Evolutionary conservation across 2,888 invertebrate genomes (phyloP).

Genomic region (Dolomedes plantarius): DNA sequence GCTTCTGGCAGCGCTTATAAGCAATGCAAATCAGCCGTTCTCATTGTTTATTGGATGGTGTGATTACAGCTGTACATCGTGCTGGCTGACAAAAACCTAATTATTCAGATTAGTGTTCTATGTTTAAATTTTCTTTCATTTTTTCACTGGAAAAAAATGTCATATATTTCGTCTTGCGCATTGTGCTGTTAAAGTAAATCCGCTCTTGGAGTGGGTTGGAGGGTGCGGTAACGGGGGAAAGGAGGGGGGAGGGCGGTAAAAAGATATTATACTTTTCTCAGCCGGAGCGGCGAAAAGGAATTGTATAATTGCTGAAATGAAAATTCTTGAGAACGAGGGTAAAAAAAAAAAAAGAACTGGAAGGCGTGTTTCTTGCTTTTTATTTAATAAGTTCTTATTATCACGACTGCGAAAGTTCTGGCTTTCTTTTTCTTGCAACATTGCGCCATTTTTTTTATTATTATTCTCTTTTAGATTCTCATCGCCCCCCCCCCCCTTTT

Average conservation of each 20-base stretch:
- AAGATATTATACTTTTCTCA: slow-evolving; percentile 53
- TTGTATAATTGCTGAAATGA: slow-evolving; percentile 67
- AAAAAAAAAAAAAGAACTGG: slow-evolving; percentile 23
- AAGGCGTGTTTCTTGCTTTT: slow-evolving; percentile 17
- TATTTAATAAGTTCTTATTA: slow-evolving; percentile 70
- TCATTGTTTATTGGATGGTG: slow-evolving; percentile 70
- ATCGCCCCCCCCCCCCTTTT: slow-evolving; percentile 13
- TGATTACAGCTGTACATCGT: slow-evolving; percentile 66
- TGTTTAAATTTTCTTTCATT: slow-evolving; percentile 67
- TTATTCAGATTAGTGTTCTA: slow-evolving; percentile 71
- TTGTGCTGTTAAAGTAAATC: slow-evolving; percentile 52
- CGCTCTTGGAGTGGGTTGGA: slow-evolving; percentile 21
- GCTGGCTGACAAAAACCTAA: slow-evolving; percentile 69
- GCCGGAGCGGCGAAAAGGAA: slow-evolving; percentile 50
- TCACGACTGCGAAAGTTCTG: slow-evolving; percentile 48
- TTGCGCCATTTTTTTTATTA: slow-evolving; percentile 27
- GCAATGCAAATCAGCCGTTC: slow-evolving; percentile 70
- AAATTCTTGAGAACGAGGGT: slow-evolving; percentile 31
- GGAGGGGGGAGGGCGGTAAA: not conserved
- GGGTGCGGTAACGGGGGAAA: no score
- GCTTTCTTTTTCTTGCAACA: slow-evolving; percentile 27
- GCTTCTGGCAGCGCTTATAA: slow-evolving; percentile 53
- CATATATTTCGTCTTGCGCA: slow-evolving; percentile 53
- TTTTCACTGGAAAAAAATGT: slow-evolving; percentile 28
- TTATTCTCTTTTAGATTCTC: slow-evolving; percentile 15